Evolutionary conservation across 1,140 invertebrate genomes (phyloP).

Genomic region (Cherax quadricarinatus): DNA sequence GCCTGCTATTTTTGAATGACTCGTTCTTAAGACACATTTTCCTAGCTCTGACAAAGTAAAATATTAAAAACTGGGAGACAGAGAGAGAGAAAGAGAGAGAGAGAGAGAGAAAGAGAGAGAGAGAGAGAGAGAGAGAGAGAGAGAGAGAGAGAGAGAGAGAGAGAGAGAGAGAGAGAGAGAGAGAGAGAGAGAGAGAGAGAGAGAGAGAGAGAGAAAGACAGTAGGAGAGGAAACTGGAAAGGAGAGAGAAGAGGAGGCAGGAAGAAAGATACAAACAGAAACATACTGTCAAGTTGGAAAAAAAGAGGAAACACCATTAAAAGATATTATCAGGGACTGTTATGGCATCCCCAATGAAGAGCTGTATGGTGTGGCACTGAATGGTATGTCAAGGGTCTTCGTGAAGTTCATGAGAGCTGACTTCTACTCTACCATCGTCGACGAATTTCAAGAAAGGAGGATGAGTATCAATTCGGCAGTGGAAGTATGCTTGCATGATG

Average conservation of each 20-base stretch:
- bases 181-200: not conserved
- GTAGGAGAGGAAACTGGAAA: too few relatives aligned
- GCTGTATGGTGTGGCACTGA: too few relatives aligned
- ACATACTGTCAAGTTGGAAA: not conserved
- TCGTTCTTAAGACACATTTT: too few relatives aligned
- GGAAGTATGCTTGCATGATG: too few relatives aligned
- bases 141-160: slow-evolving; percentile 23
- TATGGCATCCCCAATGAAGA: too few relatives aligned
- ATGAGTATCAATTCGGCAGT: too few relatives aligned
- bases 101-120: not conserved
- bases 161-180: not conserved
- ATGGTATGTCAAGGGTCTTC: too few relatives aligned
- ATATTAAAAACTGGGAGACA: too few relatives aligned
- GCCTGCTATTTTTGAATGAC: too few relatives aligned
- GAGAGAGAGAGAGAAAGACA: not conserved
- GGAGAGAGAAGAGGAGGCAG: not conserved
- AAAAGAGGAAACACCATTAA: not conserved
- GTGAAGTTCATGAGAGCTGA: too few relatives aligned
- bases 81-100: not conserved
- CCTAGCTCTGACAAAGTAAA: not conserved
- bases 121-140: slow-evolving; percentile 16
- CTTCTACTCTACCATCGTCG: too few relatives aligned
- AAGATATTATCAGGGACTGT: not conserved
- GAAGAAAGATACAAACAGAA: not conserved
- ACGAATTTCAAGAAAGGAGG: too few relatives aligned